Conservation (phyloP, 2,797 vertebrate genomes). For the Arnoldichthys spilopterus region DNA sequence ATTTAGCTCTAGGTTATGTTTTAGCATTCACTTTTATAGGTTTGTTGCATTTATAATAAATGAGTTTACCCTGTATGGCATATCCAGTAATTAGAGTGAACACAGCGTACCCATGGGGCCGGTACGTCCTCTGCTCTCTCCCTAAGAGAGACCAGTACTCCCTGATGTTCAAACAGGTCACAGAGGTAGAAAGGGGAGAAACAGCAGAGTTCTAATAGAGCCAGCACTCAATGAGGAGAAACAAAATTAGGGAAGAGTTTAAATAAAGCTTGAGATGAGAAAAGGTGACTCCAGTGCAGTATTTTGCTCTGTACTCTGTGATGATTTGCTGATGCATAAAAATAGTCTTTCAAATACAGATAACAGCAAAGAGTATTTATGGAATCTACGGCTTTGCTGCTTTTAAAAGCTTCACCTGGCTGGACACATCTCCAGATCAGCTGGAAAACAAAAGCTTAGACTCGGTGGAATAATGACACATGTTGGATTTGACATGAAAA, state of each 20-base stretch:
- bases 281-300: background rate
- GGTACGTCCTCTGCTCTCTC: slow-evolving; percentile 33
- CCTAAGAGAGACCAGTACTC: slow-evolving; percentile 12
- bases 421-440: background rate
- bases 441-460: no score
- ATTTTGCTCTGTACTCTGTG: background rate
- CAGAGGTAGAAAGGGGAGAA: slow-evolving; percentile 14
- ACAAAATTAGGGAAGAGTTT: background rate
- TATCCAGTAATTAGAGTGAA: slow-evolving; percentile 51
- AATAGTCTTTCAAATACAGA: background rate
- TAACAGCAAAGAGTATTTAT: background rate
- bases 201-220: background rate
- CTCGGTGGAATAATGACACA: slow-evolving; percentile 5
- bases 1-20: slow-evolving; percentile 31
- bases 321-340: no score
- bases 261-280: background rate
- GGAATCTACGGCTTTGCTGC: background rate
- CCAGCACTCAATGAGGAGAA: background rate
- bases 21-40: slow-evolving; percentile 47
- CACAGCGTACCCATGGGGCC: slow-evolving; percentile 27
- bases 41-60: slow-evolving; percentile 54
- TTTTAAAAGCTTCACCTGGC: background rate
- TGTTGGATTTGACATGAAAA: slow-evolving; percentile 45
- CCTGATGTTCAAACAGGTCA: slow-evolving; percentile 32
- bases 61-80: slow-evolving; percentile 42